Percentiles rank a stretch among this genome's conserved stretches.
These are phyloP conservation scores for Gonioctena quinquepunctata DNA, from an alignment of 1,140 invertebrate species.

Conservation along the genomic window DNA sequence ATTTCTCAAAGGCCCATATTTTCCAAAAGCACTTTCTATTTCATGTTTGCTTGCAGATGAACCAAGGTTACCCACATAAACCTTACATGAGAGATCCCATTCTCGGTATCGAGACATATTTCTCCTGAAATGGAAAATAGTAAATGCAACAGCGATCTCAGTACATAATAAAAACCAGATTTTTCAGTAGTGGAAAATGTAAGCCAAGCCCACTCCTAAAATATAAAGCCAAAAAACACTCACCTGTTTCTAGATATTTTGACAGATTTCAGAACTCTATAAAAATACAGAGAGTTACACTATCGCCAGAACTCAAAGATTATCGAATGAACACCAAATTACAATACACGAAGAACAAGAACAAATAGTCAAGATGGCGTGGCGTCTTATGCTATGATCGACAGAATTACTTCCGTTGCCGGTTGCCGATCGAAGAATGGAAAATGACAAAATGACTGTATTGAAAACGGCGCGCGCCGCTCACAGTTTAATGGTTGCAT, in stretches of 20 bases:
- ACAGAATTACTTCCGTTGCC: no score
- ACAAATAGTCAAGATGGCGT: not conserved
- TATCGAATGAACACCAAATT: no score
- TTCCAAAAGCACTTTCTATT: constrained; percentile 89
- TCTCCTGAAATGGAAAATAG: constrained; percentile 4
- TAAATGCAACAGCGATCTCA: no score
- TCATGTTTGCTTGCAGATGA: constrained; percentile 90
- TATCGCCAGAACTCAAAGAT: no score
- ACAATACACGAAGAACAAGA: no score
- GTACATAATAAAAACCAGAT: no score
- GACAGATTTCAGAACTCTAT: not conserved
- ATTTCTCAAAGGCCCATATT: constrained; percentile 93
- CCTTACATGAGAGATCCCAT: constrained; percentile 94
- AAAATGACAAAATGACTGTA: no score
- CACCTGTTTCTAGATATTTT: constrained; percentile 6
- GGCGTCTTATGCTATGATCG: no score
- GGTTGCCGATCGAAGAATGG: no score
- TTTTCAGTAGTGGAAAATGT: not conserved
- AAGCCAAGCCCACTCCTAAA: not conserved
- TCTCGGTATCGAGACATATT: constrained; percentile 79
- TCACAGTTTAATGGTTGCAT: no score
- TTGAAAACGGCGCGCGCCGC: no score
- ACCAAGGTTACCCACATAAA: constrained; percentile 97
- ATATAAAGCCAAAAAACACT: not conserved
- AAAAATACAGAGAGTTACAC: no score